Conservation (phyloP, 2,888 invertebrate species). For the Ernsta delagoae region DNA sequence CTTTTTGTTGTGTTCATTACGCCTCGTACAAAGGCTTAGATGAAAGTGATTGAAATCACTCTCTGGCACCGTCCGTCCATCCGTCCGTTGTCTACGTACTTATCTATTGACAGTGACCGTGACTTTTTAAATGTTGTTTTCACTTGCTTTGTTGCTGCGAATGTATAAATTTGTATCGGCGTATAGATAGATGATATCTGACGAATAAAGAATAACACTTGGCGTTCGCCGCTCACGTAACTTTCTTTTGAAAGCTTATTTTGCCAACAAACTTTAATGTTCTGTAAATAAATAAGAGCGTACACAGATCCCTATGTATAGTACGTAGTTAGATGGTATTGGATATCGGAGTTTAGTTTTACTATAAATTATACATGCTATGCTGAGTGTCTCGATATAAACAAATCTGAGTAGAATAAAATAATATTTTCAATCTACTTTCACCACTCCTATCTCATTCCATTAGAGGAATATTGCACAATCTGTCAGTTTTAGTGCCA, state of each 20-base stretch:
- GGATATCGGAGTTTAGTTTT: no score
- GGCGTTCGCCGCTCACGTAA: slow-evolving; percentile 20
- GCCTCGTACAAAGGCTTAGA: slow-evolving; percentile 59
- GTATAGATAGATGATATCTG: slow-evolving; percentile 11
- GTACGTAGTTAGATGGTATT: no score
- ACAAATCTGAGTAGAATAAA: no score
- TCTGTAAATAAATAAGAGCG: no score
- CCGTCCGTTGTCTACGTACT: slow-evolving; percentile 36
- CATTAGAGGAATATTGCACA: no score
- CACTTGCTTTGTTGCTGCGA: slow-evolving; percentile 33
- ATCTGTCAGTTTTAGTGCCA: no score
- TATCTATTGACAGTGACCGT: slow-evolving; percentile 55
- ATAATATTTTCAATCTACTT: no score
- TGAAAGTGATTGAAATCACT: slow-evolving; percentile 80
- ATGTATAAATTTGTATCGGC: slow-evolving; percentile 8
- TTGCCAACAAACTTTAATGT: slow-evolving; percentile 4
- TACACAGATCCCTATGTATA: no score
- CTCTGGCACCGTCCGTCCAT: slow-evolving; percentile 52
- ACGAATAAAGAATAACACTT: slow-evolving; percentile 25
- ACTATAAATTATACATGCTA: no score
- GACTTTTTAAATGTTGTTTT: slow-evolving; percentile 34
- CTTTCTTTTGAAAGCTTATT: slow-evolving; percentile 30
- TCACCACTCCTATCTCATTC: no score
- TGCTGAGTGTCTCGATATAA: no score
- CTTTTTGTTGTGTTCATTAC: slow-evolving; percentile 74